Conservation (phyloP, 2,888 invertebrate species). For the Phlogophora meticulosa region DNA sequence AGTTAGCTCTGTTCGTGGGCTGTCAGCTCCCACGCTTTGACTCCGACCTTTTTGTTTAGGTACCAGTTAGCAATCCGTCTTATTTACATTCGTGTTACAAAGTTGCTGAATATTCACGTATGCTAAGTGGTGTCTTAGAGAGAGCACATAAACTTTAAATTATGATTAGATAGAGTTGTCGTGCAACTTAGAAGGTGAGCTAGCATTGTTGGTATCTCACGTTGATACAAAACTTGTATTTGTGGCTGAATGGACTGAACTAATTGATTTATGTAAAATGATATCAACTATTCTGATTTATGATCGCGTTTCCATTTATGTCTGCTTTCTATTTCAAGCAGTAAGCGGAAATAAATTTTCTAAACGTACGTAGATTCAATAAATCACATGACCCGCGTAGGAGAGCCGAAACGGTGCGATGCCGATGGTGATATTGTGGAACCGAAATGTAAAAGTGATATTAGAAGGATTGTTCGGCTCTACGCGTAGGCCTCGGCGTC, state of each 20-base stretch:
- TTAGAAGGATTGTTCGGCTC: conserved; percentile 74
- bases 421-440: conserved; percentile 67
- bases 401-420: conserved; percentile 69
- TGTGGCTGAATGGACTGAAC: conserved; percentile 25
- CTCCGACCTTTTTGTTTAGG: conserved; percentile 81
- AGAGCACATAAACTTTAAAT: conserved; percentile 73
- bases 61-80: conserved; percentile 77
- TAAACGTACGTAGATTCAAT: conserved; percentile 60
- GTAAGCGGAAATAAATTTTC: conserved; percentile 46
- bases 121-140: conserved; percentile 77
- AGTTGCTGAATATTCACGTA: conserved; percentile 84
- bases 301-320: conserved; percentile 32
- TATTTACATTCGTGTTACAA: conserved; percentile 75
- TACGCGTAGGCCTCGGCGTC: conserved; percentile 79
- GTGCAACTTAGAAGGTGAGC: conserved; percentile 62
- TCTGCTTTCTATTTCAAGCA: conserved; percentile 49
- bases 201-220: conserved; percentile 47
- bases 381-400: conserved; percentile 77
- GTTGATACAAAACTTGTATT: conserved; percentile 41
- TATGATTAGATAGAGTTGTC: conserved; percentile 66
- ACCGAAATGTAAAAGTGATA: conserved; percentile 76
- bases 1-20: conserved; percentile 81
- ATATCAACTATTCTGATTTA: conserved; percentile 42
- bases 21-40: conserved; percentile 82
- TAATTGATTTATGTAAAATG: conserved; percentile 45